Evolutionary conservation across 1,140 invertebrate genomes (phyloP).

Genomic region (Philopotamus ludificatus): DNA sequence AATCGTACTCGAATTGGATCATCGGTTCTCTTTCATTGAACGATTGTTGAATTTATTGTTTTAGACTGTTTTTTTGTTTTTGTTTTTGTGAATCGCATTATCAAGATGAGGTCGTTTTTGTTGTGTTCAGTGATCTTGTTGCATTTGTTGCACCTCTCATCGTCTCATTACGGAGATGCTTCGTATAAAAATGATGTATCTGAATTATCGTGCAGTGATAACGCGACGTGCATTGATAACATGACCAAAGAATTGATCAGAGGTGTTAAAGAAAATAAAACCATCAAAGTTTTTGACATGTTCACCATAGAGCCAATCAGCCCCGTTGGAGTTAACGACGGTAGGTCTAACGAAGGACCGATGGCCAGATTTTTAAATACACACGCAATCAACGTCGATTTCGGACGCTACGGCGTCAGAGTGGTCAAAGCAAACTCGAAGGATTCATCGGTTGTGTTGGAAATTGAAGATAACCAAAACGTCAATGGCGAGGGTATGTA

Average conservation of each 20-base stretch:
- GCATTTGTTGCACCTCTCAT: slow-evolving; percentile 11
- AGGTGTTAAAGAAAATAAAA: slow-evolving; percentile 49
- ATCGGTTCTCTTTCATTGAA: slow-evolving; percentile 15
- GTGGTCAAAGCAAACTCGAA: slow-evolving; percentile 50
- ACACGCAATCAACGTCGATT: slow-evolving; percentile 55
- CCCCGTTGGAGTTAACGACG: slow-evolving; percentile 42
- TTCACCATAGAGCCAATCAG: slow-evolving; percentile 51
- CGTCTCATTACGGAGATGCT: background rate
- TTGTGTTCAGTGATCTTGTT: slow-evolving; percentile 2
- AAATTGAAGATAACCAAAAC: slow-evolving; percentile 45
- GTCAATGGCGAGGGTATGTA: slow-evolving; percentile 32
- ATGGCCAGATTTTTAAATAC: slow-evolving; percentile 52
- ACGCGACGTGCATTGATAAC: slow-evolving; percentile 54
- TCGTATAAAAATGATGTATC: slow-evolving; percentile 42
- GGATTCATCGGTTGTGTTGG: slow-evolving; percentile 50
- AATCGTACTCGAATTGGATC: slow-evolving; percentile 14
- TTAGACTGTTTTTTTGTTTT: background rate
- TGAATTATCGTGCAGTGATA: slow-evolving; percentile 53
- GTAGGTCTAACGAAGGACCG: slow-evolving; percentile 46
- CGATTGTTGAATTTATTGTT: slow-evolving; percentile 8
- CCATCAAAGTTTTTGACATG: slow-evolving; percentile 50
- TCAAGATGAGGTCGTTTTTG: background rate
- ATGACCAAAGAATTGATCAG: slow-evolving; percentile 49
- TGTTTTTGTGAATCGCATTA: background rate
- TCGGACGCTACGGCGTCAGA: slow-evolving; percentile 54